These are phyloP conservation scores for Prorops nasuta DNA, from an alignment of 1,140 invertebrate species.

Conservation along the genomic window DNA sequence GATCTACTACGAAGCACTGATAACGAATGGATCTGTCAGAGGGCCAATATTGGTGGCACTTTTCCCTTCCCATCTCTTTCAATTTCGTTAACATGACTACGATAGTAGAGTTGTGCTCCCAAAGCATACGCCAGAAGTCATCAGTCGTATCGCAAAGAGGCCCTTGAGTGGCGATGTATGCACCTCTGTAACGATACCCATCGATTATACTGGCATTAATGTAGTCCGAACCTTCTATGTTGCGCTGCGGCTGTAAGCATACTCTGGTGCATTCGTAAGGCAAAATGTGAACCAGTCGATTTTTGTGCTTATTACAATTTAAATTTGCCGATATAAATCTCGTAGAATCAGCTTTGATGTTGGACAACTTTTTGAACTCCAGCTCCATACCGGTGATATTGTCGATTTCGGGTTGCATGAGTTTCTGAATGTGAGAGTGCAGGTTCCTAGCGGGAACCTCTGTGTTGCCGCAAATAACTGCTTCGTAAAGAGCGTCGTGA, in stretches of 20 bases:
- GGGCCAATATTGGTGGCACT: constrained; percentile 99
- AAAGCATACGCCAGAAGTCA: constrained; percentile 99
- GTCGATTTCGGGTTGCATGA: constrained; percentile 79
- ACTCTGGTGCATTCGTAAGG: constrained; percentile 96
- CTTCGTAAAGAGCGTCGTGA: constrained; percentile 94
- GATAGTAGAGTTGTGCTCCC: constrained; percentile 99
- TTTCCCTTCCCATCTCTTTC: constrained; percentile 96
- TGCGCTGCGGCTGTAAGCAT: constrained; percentile 86
- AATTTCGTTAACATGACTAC: constrained; percentile 98
- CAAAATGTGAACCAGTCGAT: constrained; percentile 94
- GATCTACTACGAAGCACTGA: constrained; percentile 97
- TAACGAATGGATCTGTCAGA: constrained; percentile 93
- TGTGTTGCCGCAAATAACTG: constrained; percentile 91
- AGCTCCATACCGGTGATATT: constrained; percentile 96
- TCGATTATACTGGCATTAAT: constrained; percentile 99
- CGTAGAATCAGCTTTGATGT: constrained; percentile 91
- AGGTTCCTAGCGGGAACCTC: constrained; percentile 91
- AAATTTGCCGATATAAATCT: constrained; percentile 95
- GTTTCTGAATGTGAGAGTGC: constrained; percentile 90
- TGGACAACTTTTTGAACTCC: constrained; percentile 96
- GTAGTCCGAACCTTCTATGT: constrained; percentile 95
- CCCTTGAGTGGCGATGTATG: constrained; percentile 98
- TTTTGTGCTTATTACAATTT: constrained; percentile 97
- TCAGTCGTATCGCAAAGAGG: constrained; percentile 93
- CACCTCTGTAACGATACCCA: constrained; percentile 85